phyloP scores from a whole-genome alignment of 2,888 invertebrate species.

The Prenolepis imparis region DNA sequence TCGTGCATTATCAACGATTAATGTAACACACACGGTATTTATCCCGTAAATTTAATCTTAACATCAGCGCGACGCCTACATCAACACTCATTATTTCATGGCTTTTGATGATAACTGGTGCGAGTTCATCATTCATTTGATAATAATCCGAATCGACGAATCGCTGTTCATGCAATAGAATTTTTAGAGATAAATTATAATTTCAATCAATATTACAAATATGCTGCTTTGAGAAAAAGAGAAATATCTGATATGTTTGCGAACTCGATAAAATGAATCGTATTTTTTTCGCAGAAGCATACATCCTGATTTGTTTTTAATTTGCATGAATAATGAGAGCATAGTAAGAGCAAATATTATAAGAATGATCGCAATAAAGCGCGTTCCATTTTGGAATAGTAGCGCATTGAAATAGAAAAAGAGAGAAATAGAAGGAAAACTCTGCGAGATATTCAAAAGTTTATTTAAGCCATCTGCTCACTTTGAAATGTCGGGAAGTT shows the following conservation, averaged over 20 bases:
- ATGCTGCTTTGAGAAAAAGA: background rate
- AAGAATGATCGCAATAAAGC: slow-evolving; percentile 28
- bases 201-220: background rate
- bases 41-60: slow-evolving; percentile 21
- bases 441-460: slow-evolving; percentile 49
- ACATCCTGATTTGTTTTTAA: slow-evolving; percentile 9
- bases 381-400: slow-evolving; percentile 36
- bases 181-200: background rate
- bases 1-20: slow-evolving; percentile 28
- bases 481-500: slow-evolving; percentile 49
- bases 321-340: background rate
- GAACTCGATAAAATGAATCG: background rate
- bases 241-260: background rate
- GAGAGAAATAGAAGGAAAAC: slow-evolving; percentile 27
- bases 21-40: background rate
- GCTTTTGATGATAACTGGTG: background rate
- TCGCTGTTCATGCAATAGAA: background rate
- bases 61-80: background rate
- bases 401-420: background rate
- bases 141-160: background rate
- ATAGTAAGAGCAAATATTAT: slow-evolving; percentile 19
- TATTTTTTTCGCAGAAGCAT: background rate
- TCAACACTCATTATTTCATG: slow-evolving; percentile 12
- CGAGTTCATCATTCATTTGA: background rate
- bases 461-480: slow-evolving; percentile 45